These are phyloP conservation scores for Rhopalosiphum padi DNA, from an alignment of 1,140 invertebrate genomes.

Conservation along the genomic window DNA sequence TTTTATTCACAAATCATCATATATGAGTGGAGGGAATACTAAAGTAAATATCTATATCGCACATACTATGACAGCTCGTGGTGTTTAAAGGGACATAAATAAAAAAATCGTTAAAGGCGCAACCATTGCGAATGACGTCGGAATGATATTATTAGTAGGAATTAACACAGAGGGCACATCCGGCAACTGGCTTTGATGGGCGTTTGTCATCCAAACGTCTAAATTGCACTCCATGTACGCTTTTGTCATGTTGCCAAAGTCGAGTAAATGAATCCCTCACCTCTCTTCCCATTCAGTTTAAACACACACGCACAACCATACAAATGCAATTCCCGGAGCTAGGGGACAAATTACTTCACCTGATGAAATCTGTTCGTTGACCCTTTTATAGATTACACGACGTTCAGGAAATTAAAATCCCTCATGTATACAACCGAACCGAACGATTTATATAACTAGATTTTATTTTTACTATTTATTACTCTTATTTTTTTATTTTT, in stretches of 20 bases:
- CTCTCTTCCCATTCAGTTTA: neutral
- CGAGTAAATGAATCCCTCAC: constrained; percentile 43
- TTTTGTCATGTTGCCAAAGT: constrained; percentile 54
- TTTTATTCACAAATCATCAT: neutral
- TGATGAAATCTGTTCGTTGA: constrained; percentile 55
- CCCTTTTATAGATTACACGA: constrained; percentile 52
- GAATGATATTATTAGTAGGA: constrained; percentile 34
- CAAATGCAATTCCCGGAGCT: neutral
- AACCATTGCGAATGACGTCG: neutral
- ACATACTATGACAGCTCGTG: neutral
- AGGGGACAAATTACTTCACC: constrained; percentile 57
- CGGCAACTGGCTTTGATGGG: neutral
- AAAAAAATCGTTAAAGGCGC: neutral
- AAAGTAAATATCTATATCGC: neutral
- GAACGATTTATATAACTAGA: neutral
- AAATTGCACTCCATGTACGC: constrained; percentile 25
- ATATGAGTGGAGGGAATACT: neutral
- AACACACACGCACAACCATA: constrained; percentile 3
- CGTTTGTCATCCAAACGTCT: constrained; percentile 53
- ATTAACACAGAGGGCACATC: constrained; percentile 20
- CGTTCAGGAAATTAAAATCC: constrained; percentile 53
- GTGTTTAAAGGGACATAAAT: constrained; percentile 25
- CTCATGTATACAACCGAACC: neutral
- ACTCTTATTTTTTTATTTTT: neutral
- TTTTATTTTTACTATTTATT: neutral